phyloP scores from a whole-genome alignment of 2,797 vertebrate species.

The Notolepis coatsorum region DNA sequence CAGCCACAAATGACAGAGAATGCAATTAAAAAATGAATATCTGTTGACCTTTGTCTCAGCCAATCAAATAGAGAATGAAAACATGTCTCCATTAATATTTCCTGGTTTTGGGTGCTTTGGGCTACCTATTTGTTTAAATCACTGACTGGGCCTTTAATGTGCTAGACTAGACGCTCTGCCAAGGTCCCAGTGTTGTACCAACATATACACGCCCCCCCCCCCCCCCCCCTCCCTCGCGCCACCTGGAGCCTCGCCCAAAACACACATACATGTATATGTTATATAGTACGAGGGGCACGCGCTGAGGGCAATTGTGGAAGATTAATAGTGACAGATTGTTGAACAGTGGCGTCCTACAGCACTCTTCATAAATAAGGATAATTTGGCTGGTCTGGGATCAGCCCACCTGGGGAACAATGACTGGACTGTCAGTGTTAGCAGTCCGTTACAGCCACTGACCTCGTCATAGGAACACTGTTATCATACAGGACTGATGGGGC shows the following conservation, averaged over 20 bases:
- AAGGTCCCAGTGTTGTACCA: neutral
- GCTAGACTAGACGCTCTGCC: neutral
- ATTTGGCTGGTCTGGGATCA: slow-evolving; percentile 23
- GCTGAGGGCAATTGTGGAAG: slow-evolving; percentile 6
- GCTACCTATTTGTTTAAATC: too few species aligned
- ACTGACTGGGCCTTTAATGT: too few species aligned
- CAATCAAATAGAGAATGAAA: too few species aligned
- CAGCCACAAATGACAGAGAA: too few species aligned
- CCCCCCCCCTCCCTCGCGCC: neutral
- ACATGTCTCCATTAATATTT: too few species aligned
- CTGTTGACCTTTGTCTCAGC: too few species aligned
- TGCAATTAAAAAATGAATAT: too few species aligned
- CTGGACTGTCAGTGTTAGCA: slow-evolving; percentile 15
- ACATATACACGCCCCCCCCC: too few species aligned
- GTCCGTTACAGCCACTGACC: slow-evolving; percentile 1
- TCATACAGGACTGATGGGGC: slow-evolving; percentile 2
- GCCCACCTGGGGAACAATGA: slow-evolving; percentile 44
- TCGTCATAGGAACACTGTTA: slow-evolving; percentile 28
- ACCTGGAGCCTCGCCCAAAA: slow-evolving; percentile 2
- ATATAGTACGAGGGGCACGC: neutral
- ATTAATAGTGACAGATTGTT: slow-evolving; percentile 14
- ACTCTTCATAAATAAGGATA: slow-evolving; percentile 45
- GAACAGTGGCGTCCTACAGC: slow-evolving; percentile 15
- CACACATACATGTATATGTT: neutral
- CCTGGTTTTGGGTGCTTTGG: too few species aligned